phyloP scores from a whole-genome alignment of 2,113 vertebrate genomes.

The Nansenia antarctica region DNA sequence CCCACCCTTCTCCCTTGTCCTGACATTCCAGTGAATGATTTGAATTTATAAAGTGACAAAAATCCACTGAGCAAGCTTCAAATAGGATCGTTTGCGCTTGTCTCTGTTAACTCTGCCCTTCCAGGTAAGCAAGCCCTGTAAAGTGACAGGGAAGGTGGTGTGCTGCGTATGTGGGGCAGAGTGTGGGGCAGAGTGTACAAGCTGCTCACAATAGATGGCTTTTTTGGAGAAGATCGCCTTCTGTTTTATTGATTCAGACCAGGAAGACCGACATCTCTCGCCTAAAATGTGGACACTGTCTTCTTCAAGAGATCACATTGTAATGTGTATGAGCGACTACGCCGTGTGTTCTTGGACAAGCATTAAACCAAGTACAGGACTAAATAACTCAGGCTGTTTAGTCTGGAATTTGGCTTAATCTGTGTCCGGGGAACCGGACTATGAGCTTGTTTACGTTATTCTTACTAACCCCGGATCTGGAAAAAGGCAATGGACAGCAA shows the following conservation, averaged over 20 bases:
- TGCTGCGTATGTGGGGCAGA: constrained; percentile 60
- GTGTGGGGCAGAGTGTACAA: constrained; percentile 59
- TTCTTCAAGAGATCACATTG: not conserved
- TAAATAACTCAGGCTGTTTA: too few species aligned
- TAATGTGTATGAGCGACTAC: too few species aligned
- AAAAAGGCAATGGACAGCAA: too few species aligned
- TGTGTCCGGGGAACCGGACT: too few species aligned
- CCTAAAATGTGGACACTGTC: constrained; percentile 12
- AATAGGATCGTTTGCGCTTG: constrained; percentile 66
- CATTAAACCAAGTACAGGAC: too few species aligned
- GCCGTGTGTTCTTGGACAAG: too few species aligned
- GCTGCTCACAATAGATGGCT: constrained; percentile 34
- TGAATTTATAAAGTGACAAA: constrained; percentile 74
- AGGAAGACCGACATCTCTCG: constrained; percentile 8
- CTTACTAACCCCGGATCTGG: too few species aligned
- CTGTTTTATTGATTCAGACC: constrained; percentile 21
- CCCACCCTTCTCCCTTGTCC: constrained; percentile 54
- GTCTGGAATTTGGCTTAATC: too few species aligned
- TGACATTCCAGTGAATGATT: constrained; percentile 69
- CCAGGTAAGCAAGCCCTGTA: constrained; percentile 60
- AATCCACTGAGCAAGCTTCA: constrained; percentile 71
- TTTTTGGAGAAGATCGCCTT: constrained; percentile 22
- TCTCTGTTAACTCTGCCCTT: constrained; percentile 56
- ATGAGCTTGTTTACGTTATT: too few species aligned
- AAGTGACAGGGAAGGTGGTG: constrained; percentile 65